phyloP scores from a whole-genome alignment of 2,888 invertebrate species.

The Patella pellucida region DNA sequence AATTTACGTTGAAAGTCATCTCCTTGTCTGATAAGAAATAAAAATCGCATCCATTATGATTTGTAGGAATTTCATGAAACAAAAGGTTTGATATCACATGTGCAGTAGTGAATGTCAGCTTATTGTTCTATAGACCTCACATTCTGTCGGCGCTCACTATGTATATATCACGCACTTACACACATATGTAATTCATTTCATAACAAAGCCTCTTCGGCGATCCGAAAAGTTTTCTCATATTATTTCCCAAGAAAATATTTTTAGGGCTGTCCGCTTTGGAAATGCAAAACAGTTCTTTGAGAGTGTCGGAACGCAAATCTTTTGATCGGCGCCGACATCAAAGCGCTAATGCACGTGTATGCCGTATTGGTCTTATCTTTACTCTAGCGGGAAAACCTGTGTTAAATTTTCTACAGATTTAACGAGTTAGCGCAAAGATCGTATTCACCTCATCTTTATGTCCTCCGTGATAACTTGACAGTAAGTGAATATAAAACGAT shows the following conservation, averaged over 20 bases:
- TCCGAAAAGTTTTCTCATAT: conserved; percentile 21
- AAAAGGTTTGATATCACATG: conserved; percentile 10
- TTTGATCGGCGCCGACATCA: conserved; percentile 17
- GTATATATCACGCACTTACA: conserved; percentile 23
- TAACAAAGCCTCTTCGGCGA: conserved; percentile 28
- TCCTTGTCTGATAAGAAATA: not conserved
- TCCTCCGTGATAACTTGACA: no score
- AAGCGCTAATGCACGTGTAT: conserved; percentile 23
- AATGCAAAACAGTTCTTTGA: conserved; percentile 17
- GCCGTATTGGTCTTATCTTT: not conserved
- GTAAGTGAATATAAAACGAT: no score
- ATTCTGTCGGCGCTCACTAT: conserved; percentile 11
- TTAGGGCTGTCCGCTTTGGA: conserved; percentile 17
- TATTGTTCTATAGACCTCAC: conserved; percentile 15
- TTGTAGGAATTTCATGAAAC: conserved; percentile 8
- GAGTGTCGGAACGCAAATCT: conserved; percentile 9
- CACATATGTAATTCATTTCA: conserved; percentile 23
- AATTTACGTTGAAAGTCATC: no score
- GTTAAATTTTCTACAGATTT: not conserved
- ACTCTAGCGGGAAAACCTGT: not conserved
- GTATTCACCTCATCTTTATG: no score
- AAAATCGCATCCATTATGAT: conserved; percentile 7
- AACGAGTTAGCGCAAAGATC: not conserved
- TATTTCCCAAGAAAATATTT: conserved; percentile 13
- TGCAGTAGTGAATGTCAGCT: conserved; percentile 20